These are phyloP conservation scores for Saccostrea glomerata DNA, from an alignment of 1,140 invertebrate genomes.

Conservation along the genomic window DNA sequence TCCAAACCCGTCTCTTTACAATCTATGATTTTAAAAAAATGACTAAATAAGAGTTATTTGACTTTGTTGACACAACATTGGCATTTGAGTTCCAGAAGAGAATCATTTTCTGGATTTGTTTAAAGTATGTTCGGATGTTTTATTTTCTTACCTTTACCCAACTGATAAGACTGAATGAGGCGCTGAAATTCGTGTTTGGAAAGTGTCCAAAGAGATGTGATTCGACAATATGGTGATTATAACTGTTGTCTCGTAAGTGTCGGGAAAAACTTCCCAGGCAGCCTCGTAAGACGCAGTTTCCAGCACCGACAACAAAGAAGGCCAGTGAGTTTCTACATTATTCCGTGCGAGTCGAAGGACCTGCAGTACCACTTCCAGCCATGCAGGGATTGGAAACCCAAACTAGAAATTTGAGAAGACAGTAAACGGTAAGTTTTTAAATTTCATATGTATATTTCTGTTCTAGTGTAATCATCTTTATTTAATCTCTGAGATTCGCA, in stretches of 20 bases:
- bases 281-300: background rate
- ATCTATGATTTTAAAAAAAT: too few species aligned
- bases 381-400: background rate
- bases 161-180: background rate
- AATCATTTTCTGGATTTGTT: background rate
- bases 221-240: too few species aligned
- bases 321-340: too few species aligned
- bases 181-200: background rate
- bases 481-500: too few species aligned
- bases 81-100: background rate
- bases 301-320: too few species aligned
- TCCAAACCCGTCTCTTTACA: background rate
- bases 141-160: conserved; percentile 38
- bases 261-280: background rate
- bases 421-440: background rate
- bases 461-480: too few species aligned
- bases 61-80: conserved; percentile 2
- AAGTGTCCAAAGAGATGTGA: background rate
- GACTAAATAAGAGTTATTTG: background rate
- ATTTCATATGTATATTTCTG: too few species aligned
- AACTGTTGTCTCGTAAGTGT: conserved; percentile 1
- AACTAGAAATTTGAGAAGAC: background rate
- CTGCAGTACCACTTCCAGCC: too few species aligned
- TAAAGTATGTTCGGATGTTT: background rate
- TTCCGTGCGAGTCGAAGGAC: too few species aligned